Evolutionary conservation across 2,888 invertebrate genomes (phyloP).

Genomic region (Tiphia femorata): DNA sequence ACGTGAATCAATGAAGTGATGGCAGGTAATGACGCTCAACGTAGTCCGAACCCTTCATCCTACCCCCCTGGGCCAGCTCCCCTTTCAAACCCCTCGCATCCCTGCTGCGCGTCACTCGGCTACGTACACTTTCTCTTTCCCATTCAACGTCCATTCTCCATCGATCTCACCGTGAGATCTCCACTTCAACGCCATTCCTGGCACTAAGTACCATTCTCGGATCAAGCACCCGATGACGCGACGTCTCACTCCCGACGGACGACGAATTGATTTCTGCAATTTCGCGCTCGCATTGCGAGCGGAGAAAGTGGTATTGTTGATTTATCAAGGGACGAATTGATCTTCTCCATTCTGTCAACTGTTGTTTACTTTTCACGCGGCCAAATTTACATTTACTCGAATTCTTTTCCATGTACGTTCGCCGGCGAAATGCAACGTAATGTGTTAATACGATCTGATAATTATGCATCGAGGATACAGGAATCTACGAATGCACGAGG

Average conservation of each 20-base stretch:
- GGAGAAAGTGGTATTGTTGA: too few species aligned
- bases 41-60: conserved; percentile 29
- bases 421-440: too few species aligned
- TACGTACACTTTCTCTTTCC: neutral
- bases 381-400: too few species aligned
- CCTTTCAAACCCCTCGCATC: neutral
- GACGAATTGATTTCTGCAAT: conserved; percentile 26
- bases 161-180: conserved; percentile 38
- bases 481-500: neutral
- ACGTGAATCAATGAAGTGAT: conserved; percentile 39
- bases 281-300: conserved; percentile 2
- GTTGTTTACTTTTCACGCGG: too few species aligned
- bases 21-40: conserved; percentile 40
- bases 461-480: too few species aligned
- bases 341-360: too few species aligned
- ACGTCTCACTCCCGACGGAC: conserved; percentile 14
- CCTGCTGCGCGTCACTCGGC: neutral
- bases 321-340: too few species aligned
- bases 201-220: conserved; percentile 28
- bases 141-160: conserved; percentile 27
- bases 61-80: neutral
- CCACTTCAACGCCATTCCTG: conserved; percentile 34
- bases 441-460: too few species aligned
- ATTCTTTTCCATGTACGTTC: too few species aligned
- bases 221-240: conserved; percentile 15